Conservation (phyloP, 1,140 invertebrate genomes). For the Aplysia californica region DNA sequence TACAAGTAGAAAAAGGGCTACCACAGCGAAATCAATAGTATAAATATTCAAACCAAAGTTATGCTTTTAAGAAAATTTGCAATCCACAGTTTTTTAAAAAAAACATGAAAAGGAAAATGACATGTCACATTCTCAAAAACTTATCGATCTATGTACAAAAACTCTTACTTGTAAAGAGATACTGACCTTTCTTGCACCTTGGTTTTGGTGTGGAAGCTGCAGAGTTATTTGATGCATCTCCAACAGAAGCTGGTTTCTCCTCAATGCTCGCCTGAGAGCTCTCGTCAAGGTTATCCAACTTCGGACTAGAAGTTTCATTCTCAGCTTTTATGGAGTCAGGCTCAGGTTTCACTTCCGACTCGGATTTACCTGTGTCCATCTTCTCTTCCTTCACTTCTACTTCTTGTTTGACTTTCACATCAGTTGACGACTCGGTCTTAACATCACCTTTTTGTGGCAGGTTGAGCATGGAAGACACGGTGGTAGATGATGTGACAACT, state of each 20-base stretch:
- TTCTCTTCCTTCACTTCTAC: conserved; percentile 48
- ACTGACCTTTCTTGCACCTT: conserved; percentile 17
- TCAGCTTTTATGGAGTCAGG: conserved; percentile 32
- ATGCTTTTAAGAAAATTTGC: too few relatives aligned
- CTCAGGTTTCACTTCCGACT: conserved; percentile 46
- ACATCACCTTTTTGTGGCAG: not conserved
- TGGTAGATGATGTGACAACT: conserved; percentile 58
- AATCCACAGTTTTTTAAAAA: too few relatives aligned
- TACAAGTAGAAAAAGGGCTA: too few relatives aligned
- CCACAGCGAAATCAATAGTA: too few relatives aligned
- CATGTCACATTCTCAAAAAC: too few relatives aligned
- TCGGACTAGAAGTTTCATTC: conserved; percentile 34
- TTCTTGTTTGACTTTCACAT: conserved; percentile 32
- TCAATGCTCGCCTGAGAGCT: conserved; percentile 38
- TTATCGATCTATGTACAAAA: too few relatives aligned
- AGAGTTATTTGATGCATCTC: not conserved
- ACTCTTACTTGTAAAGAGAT: too few relatives aligned
- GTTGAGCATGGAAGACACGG: conserved; percentile 15
- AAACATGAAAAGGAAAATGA: too few relatives aligned
- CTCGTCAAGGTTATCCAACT: conserved; percentile 31
- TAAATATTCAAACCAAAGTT: too few relatives aligned
- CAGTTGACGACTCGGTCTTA: conserved; percentile 9
- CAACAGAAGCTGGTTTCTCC: conserved; percentile 27
- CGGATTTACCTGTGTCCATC: conserved; percentile 32
- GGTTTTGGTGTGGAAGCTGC: conserved; percentile 1